Conservation (phyloP, 2,113 vertebrate species). For the Myiopsitta monachus region DNA sequence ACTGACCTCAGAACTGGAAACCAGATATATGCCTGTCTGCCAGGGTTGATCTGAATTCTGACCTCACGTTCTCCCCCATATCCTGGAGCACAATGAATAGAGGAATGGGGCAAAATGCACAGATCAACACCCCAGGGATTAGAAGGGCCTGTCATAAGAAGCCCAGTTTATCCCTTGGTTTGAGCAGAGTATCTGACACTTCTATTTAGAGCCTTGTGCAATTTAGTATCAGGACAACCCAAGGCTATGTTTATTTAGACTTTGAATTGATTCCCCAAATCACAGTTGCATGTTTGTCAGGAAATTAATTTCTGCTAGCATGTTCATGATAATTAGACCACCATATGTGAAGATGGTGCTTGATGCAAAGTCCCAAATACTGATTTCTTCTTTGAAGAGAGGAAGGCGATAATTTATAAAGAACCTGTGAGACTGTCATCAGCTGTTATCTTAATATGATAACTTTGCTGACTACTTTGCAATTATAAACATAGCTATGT, state of each 20-base stretch:
- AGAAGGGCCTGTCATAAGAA: neutral
- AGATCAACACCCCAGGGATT: neutral
- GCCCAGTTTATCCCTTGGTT: neutral
- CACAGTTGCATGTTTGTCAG: neutral
- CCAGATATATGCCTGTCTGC: neutral
- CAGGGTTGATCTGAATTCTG: neutral
- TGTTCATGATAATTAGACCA: neutral
- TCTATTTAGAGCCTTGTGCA: neutral
- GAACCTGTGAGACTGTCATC: neutral
- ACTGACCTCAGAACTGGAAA: neutral
- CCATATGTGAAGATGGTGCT: neutral
- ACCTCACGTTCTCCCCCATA: neutral
- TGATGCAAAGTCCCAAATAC: neutral
- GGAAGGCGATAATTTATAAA: neutral
- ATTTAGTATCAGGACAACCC: neutral
- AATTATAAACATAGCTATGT: neutral
- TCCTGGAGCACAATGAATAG: neutral
- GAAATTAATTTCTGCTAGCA: neutral
- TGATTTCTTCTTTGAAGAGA: neutral
- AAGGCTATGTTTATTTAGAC: neutral
- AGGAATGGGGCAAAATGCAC: neutral
- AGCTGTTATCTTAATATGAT: neutral
- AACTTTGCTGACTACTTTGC: neutral
- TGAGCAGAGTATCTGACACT: neutral
- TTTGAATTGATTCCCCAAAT: neutral